These are phyloP conservation scores for Oeneis ivallda DNA, from an alignment of 2,888 invertebrate genomes.

Conservation along the genomic window DNA sequence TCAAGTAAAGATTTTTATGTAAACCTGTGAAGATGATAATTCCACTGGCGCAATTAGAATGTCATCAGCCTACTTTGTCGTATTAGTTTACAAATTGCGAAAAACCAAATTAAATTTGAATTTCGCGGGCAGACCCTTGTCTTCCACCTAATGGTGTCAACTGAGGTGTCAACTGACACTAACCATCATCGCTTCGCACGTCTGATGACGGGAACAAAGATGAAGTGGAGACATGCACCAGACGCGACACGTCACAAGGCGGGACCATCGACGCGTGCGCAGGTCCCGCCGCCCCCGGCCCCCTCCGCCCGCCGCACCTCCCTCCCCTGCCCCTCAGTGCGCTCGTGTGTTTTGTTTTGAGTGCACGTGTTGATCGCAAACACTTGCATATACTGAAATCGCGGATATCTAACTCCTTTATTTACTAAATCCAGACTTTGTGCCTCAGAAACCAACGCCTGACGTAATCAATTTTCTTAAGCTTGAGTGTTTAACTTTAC, in stretches of 20 bases:
- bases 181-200: not conserved
- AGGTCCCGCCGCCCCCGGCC: conserved; percentile 40
- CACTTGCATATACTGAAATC: conserved; percentile 15
- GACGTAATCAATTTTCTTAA: not conserved
- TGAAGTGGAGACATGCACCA: conserved; percentile 33
- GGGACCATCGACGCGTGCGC: conserved; percentile 43
- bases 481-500: not conserved
- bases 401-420: not conserved
- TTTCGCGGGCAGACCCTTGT: too few species aligned
- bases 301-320: conserved; percentile 39
- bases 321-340: conserved; percentile 38
- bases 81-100: too few species aligned
- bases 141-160: too few species aligned
- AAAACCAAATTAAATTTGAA: too few species aligned
- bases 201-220: not conserved
- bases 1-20: too few species aligned
- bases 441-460: not conserved
- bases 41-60: too few species aligned
- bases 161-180: not conserved
- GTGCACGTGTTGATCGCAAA: conserved; percentile 41
- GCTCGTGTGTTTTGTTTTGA: conserved; percentile 39
- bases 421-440: not conserved
- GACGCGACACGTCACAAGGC: conserved; percentile 37
- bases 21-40: too few species aligned
- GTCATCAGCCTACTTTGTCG: too few species aligned